A percentile compares a stretch with the other conserved stretches of the same genome.
phyloP scores from a whole-genome alignment of 2,797 vertebrate species.

The Gambusia yucatana region DNA sequence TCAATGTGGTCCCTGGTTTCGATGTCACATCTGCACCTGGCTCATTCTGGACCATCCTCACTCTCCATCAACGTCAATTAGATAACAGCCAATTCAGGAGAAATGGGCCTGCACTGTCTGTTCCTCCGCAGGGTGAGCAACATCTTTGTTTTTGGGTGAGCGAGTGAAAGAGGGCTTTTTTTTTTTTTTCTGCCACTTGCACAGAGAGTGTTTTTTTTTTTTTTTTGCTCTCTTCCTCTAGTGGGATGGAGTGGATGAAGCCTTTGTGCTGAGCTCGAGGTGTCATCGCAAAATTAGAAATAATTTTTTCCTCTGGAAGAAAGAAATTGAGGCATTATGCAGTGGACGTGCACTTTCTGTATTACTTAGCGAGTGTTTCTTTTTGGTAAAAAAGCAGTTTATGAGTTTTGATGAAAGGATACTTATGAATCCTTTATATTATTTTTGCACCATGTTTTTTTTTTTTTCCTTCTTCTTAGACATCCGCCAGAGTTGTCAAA shows the following conservation, averaged over 20 bases:
- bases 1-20: not conserved
- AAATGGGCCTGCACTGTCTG: conserved; percentile 25
- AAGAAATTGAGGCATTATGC: conserved; percentile 25
- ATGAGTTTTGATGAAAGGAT: conserved; percentile 20
- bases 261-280: conserved; percentile 35
- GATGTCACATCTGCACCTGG: conserved; percentile 1
- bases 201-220: conserved; percentile 4
- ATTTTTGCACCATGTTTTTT: not conserved
- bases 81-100: conserved; percentile 30
- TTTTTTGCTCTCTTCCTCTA: conserved; percentile 3
- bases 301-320: conserved; percentile 8
- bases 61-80: conserved; percentile 33
- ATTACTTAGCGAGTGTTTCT: conserved; percentile 1
- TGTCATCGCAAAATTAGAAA: conserved; percentile 30
- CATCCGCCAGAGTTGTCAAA: not conserved
- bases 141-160: conserved; percentile 17
- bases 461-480: not conserved
- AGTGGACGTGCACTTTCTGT: not conserved
- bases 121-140: conserved; percentile 7
- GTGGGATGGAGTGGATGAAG: not conserved
- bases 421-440: conserved; percentile 14
- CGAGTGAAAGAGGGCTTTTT: conserved; percentile 8
- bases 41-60: conserved; percentile 14
- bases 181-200: conserved; percentile 34
- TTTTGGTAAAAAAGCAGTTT: conserved; percentile 12